A percentile compares a stretch with the other conserved stretches of the same genome.
Evolutionary conservation across 2,113 vertebrate species (phyloP).

Genomic region (Corythaixoides concolor): DNA sequence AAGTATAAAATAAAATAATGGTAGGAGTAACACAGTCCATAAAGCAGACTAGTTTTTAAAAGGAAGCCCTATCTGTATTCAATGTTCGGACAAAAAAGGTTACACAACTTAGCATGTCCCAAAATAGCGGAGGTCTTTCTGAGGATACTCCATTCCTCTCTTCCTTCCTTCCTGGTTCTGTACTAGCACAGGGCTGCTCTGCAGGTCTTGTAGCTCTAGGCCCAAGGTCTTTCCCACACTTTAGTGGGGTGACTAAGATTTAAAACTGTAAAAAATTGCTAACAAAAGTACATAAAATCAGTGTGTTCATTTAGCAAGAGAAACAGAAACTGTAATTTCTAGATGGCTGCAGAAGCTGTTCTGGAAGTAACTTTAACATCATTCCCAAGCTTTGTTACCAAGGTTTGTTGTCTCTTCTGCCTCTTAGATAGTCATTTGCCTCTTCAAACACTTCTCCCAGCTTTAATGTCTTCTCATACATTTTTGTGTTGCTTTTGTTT

Average conservation of each 20-base stretch:
- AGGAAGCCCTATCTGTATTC: not conserved
- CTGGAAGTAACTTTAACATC: not conserved
- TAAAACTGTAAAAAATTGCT: not conserved
- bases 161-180: not conserved
- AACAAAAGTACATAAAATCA: not conserved
- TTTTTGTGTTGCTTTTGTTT: not conserved
- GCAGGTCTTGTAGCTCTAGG: not conserved
- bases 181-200: not conserved
- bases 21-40: not conserved
- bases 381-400: not conserved
- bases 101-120: fast-evolving
- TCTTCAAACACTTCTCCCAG: not conserved
- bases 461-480: not conserved
- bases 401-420: not conserved
- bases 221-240: not conserved
- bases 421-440: not conserved
- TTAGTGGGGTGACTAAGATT: not conserved
- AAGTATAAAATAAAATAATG: not conserved
- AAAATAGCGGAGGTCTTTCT: not conserved
- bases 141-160: not conserved
- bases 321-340: not conserved
- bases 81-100: not conserved
- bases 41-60: not conserved
- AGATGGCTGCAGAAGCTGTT: not conserved
- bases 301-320: not conserved